Evolutionary conservation across 2,113 vertebrate species (phyloP), one percentile per base, ranked within the genome.

Genomic region (Platysteira castanea): DNA sequence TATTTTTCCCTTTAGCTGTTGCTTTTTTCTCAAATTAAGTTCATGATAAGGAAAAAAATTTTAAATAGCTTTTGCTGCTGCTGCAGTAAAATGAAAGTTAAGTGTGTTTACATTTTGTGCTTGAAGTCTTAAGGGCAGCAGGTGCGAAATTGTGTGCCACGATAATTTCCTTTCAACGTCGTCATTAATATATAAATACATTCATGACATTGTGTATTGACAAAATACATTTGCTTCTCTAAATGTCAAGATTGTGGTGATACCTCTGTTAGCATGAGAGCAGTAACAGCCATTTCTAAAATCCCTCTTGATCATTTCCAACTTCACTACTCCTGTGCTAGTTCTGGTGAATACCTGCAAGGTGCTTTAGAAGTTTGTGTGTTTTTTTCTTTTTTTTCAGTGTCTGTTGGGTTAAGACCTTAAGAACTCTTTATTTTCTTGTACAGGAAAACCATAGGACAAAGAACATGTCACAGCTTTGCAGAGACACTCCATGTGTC

Each of bases 101-200:
- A 95, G 50, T 50, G 15, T 52, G 50, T 52, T 97, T 95, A 84
- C 87, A 80, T 70, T 87, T 90, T 63, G 53, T 92, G n/a, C 57
- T 89, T 6, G 9, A 78, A 87, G 49, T 90, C 59, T 77, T 92
- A 69, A 88, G 85, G 88, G 59, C 46, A 71, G 8, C 65, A 90
- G 86, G 79, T 96, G 53, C 0, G 0, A 94, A 90, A 83, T 86
- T 46, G 54, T 60, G 67, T 75, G 61, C 54, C 52, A 84, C 39
- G 69, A 71, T 74, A 82, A 69, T 85, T 91, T 94, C 49, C 46
- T 93, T 94, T 93, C 53, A 75, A 24, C 16, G 16, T 68, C 1
- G 3, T 71, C 54, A 83, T 95, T 95, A 95, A 76, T 80, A 39
- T 24, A 65, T 73, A 94, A 92, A 84, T 95, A 50, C 37, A 52